These are phyloP conservation scores for Xanthorhoe designata DNA, from an alignment of 2,888 invertebrate genomes.

Conservation along the genomic window DNA sequence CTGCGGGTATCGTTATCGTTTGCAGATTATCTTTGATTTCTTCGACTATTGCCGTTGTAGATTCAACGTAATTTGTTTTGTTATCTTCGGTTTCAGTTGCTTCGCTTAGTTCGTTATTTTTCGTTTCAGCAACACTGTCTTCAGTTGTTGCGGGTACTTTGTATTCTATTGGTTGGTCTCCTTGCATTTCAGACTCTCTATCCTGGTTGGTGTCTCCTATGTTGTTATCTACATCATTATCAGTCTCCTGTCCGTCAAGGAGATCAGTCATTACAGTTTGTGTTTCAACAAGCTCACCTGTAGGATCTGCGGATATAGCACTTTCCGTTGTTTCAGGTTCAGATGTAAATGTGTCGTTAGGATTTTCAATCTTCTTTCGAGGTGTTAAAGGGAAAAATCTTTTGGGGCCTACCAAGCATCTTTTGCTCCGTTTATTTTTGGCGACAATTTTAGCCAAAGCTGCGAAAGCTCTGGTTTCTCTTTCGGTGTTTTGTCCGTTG, in stretches of 20 bases:
- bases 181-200: slow-evolving; percentile 28
- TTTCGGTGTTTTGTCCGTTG: slow-evolving; percentile 70
- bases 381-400: slow-evolving; percentile 17
- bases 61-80: not conserved
- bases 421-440: slow-evolving; percentile 51
- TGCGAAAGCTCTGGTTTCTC: slow-evolving; percentile 69
- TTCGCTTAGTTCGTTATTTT: slow-evolving; percentile 8
- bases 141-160: slow-evolving; percentile 12
- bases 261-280: slow-evolving; percentile 6
- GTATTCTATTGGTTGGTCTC: slow-evolving; percentile 31
- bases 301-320: slow-evolving; percentile 8
- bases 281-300: slow-evolving; percentile 6
- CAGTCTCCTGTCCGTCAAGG: slow-evolving; percentile 2
- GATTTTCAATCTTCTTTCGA: slow-evolving; percentile 20
- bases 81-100: slow-evolving; percentile 19
- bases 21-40: slow-evolving; percentile 30
- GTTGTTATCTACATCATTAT: slow-evolving; percentile 6
- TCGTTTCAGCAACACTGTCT: slow-evolving; percentile 18
- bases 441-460: slow-evolving; percentile 53
- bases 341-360: slow-evolving; percentile 30
- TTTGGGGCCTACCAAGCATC: slow-evolving; percentile 40
- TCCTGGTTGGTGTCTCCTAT: slow-evolving; percentile 20
- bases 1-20: slow-evolving; percentile 27
- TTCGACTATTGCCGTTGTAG: slow-evolving; percentile 24
- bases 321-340: slow-evolving; percentile 8